Evolutionary conservation across 1,140 invertebrate species (phyloP).

Genomic region (Neodiprion virginianus): DNA sequence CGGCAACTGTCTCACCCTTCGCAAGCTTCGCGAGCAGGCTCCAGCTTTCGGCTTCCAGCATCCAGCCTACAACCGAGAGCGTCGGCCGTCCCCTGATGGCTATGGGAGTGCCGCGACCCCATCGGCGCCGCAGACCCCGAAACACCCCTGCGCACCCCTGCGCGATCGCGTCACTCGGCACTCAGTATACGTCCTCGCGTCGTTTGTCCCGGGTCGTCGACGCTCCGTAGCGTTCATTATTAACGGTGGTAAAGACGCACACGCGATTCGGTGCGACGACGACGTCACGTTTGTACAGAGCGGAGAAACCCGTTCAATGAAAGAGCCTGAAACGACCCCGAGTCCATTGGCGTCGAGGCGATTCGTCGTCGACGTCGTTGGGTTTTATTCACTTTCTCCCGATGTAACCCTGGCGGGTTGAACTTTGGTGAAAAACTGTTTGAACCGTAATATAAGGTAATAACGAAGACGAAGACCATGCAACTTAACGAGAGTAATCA

Average conservation of each 20-base stretch:
- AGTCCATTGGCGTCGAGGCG: too few relatives aligned
- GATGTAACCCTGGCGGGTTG: too few relatives aligned
- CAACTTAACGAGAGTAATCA: too few relatives aligned
- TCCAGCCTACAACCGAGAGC: neutral
- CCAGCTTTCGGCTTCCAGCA: neutral
- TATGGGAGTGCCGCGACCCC: neutral
- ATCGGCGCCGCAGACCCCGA: neutral
- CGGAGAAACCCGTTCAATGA: too few relatives aligned
- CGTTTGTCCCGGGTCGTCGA: neutral
- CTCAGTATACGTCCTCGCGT: conserved; percentile 6
- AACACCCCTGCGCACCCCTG: conserved; percentile 1
- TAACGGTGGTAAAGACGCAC: neutral
- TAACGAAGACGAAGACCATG: too few relatives aligned
- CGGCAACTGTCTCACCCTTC: conserved; percentile 2
- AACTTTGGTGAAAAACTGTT: too few relatives aligned
- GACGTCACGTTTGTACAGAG: neutral
- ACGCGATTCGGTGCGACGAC: neutral
- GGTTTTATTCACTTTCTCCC: too few relatives aligned
- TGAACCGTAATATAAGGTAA: too few relatives aligned
- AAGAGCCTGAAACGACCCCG: too few relatives aligned
- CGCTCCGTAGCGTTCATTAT: neutral
- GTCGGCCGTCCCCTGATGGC: neutral
- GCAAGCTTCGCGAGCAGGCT: neutral
- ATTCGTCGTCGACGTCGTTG: too few relatives aligned
- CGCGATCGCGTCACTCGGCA: neutral